A percentile compares a stretch with the other conserved stretches of the same genome.
Conservation (phyloP, 2,113 vertebrate genomes). For the Lonchura striata region DNA sequence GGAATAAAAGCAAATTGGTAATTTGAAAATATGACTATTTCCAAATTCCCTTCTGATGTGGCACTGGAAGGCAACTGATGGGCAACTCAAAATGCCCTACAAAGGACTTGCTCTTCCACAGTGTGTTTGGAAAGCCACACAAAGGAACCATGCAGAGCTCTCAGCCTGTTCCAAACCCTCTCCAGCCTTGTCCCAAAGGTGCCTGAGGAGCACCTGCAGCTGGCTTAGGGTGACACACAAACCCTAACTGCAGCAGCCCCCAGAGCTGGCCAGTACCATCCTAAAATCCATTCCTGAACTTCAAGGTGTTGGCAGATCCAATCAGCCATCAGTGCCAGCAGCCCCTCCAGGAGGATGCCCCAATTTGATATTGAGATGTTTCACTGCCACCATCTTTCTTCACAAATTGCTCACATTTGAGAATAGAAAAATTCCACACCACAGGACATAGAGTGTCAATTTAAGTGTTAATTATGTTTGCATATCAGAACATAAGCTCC, state of each 20-base stretch:
- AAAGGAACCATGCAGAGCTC: neutral
- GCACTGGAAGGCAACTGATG: neutral
- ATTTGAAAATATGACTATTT: neutral
- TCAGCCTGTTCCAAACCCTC: neutral
- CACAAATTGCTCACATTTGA: neutral
- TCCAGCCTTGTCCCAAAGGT: neutral
- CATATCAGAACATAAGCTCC: slow-evolving; percentile 56
- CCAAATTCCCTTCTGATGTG: neutral
- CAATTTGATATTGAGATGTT: neutral
- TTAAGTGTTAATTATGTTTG: slow-evolving; percentile 72
- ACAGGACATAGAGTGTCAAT: slow-evolving; percentile 18
- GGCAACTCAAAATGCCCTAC: neutral
- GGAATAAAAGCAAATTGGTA: neutral
- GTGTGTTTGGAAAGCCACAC: neutral
- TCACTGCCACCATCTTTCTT: neutral
- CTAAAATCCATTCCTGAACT: neutral
- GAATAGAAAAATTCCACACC: neutral
- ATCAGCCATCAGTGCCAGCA: neutral
- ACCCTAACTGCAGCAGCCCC: neutral
- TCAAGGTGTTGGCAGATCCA: neutral
- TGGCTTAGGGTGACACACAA: neutral
- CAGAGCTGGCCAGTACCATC: neutral
- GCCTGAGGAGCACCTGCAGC: neutral
- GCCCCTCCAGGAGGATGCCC: neutral
- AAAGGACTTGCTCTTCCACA: neutral